Base-by-base conservation (phyloP, 2,113 vertebrate species). In the Prionailurus viverrinus region DNA sequence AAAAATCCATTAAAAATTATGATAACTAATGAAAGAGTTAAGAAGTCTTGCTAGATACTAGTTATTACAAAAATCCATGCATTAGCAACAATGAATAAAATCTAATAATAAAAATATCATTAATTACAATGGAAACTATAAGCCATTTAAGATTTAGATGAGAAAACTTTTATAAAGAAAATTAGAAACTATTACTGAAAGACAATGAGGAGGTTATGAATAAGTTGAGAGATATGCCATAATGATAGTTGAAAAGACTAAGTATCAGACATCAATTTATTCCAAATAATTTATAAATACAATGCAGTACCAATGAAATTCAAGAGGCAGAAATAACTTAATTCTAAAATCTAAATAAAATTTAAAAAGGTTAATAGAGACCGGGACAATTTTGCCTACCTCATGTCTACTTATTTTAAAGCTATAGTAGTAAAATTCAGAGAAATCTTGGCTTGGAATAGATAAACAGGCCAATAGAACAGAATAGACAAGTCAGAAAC, bases 211-310 rank as follows among this genome's bases (percentile, higher is more conserved):
- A 76, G 87, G 63, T 29, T 2, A 81, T 31, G 27, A 41, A 6
- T 83, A 94, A 76, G 79, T 71, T 78, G 58, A 80, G 61, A 84
- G 55, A 84, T 48, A 18, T 58, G 29, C 4, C 36, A 19, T 41
- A 18, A 53, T 83, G 85, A 66, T 36, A 93, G 11, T 81, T 80
- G 29, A 18, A 66, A 93, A 61, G 13, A 89, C 55, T 55, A 81
- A 80, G 86, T 51, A 71, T 55, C 41, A 89, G 8, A 58, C 21
- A 71, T 84, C n/a, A 95, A 36, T 95, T 73, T 92, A 95, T 41
- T 79, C 36, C 8, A 89, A 85, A 66, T 71, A 68, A 71, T 41
- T 85, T 85, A 85, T 69, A 73, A 94, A 65, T 63, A 80, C 39
- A 93, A 14, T 71, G 11, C 48, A 63, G 41, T 80, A 3, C 25